Evolutionary conservation across 2,113 vertebrate species (phyloP), one percentile per base, ranked within the genome.

Genomic region (Sakesphorus luctuosus): DNA sequence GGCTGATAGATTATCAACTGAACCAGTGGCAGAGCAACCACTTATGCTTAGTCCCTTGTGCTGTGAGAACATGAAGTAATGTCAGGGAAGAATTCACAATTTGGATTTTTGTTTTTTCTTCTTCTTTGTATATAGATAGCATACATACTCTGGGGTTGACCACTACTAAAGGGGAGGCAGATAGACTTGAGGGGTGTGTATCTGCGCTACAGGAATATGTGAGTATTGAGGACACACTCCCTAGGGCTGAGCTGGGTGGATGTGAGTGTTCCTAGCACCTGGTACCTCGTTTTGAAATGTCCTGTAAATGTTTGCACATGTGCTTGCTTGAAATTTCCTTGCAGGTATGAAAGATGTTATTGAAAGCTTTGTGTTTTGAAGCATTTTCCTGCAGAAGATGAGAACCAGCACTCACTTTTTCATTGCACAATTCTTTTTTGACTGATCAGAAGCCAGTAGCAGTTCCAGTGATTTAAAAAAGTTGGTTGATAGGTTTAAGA

Each of bases 381-480:
- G 47, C 13, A 4, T 59, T 78, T 84, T 78, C 56, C 16, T 78
- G 56, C 10, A 71, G 62, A 53, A 65, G 43, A 50, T 61, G 36
- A 88, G 66, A 94, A 47, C 28, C 11, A 43, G 52, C 29, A 38
- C 19, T 11, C 13, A 7, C 35, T 38, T 29, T 55, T 87, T 26
- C 3, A 0, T 47, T 63, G 19, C 36, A 13, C 21, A 23, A 5
- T 87, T 84, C 18, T 67, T 67, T 71, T 50, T 62, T n/a, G 63
- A 13, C 13, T 63, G 46, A 78, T 87, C 47, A 33, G 56, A 89
- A 66, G 31, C 50, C 68, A 81, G 35, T 10, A 84, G 84, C 52
- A 81, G 50, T 91, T 94, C 25, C 25, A 87, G 6, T 84, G 73
- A 87, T 94, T 91, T 96, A 82, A 89, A 94, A 47, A 46, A 84